A percentile compares a stretch with the other conserved stretches of the same genome.
These are phyloP conservation scores for Acrocyrtus sp. DNA, from an alignment of 2,888 invertebrate genomes.

Conservation along the genomic window DNA sequence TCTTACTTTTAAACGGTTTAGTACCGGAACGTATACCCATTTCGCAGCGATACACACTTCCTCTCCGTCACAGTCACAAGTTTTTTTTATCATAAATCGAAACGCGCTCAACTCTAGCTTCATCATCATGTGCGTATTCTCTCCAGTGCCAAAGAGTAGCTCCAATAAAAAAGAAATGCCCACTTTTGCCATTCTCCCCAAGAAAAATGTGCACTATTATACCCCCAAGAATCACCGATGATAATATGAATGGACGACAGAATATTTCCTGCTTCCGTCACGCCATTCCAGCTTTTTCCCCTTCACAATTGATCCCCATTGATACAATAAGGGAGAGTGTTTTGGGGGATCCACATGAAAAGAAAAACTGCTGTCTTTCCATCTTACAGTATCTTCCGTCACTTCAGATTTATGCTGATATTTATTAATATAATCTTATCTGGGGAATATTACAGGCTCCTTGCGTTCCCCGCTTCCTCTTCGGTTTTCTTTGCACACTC, in stretches of 20 bases:
- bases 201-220: neutral
- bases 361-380: constrained; percentile 12
- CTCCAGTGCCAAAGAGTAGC: no score
- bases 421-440: constrained; percentile 23
- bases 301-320: neutral
- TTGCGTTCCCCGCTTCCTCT: neutral
- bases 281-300: neutral
- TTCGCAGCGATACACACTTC: no score
- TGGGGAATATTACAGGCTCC: neutral
- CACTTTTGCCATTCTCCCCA: constrained; percentile 10
- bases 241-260: constrained; percentile 7
- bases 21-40: no score
- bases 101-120: no score
- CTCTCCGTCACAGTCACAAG: no score
- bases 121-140: no score
- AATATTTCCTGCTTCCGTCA: constrained; percentile 19
- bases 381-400: constrained; percentile 30
- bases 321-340: neutral
- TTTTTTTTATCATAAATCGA: no score
- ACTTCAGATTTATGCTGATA: constrained; percentile 34
- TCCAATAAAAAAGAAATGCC: constrained; percentile 13
- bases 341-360: constrained; percentile 8
- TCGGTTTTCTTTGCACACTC: no score
- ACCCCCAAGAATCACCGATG: neutral
- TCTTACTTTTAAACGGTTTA: no score